Evolutionary conservation across 2,113 vertebrate genomes (phyloP), one percentile per base, ranked within the genome.

Genomic region (Ailurus styani): DNA sequence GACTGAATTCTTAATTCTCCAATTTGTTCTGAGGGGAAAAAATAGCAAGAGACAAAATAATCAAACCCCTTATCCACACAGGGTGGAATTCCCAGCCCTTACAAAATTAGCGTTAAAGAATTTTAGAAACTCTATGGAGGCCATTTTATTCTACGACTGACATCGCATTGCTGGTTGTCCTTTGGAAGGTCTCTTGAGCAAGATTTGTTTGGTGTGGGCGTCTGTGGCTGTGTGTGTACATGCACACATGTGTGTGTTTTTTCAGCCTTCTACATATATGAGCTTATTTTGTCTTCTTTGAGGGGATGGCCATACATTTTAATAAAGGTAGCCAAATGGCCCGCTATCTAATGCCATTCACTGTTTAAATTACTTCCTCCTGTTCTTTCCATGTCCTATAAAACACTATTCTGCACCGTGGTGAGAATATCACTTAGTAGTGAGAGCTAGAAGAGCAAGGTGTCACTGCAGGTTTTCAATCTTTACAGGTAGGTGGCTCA

Each of bases 1-100:
- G 83, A 91, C 73, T 92, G n/a, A 89, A 86, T 95, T 95, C 77
- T 95, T 94, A 89, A 85, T 73, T 82, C 96, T 70, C 82, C 10
- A 87, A 87, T 95, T 91, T 93, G 42, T 88, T 94, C 90, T 75
- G 21, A 78, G 62, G 45, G 40, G 3, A 3, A 11, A 34, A 79
- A 54, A 70, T 31, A 93, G 77, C 64, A 89, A 72, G 64, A 83
- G 60, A 88, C 2, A 40, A 94, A 93, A 85, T 89, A 45, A 86
- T 68, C 82, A 89, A 86, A 55, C 27, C 47, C 47, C n/a, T 93
- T 75, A 75, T 18, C 47, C 15, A 73, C 72, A 73, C 4, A 25
- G 47, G 40, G 23, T 64, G 37, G 54, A 89, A 64, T 81, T 89
- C 25, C n/a, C 31, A 89, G 78, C 27, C 68, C 40, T 4, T 29